Conservation (phyloP, 2,113 vertebrate genomes). For the Amazona guildingii region DNA sequence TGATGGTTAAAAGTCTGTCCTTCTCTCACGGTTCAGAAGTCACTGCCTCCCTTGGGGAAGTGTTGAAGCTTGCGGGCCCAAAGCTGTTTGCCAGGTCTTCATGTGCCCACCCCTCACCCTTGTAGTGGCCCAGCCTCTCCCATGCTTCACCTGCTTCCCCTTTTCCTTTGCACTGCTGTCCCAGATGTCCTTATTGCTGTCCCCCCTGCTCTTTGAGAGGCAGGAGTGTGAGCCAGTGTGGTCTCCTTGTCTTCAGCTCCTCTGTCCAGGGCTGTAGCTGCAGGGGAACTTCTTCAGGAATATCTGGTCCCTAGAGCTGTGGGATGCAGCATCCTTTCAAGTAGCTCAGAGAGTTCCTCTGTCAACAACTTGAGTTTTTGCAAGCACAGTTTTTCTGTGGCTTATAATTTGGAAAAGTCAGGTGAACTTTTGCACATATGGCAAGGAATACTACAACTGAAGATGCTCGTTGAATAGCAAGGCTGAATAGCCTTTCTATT, state of each 20-base stretch:
- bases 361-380: background rate
- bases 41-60: background rate
- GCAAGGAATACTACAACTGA: background rate
- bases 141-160: accelerated
- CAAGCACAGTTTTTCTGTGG: background rate
- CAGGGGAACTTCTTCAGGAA: background rate
- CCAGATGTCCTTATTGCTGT: background rate
- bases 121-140: background rate
- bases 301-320: background rate
- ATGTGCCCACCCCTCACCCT: accelerated
- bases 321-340: background rate
- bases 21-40: background rate
- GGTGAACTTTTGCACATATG: background rate
- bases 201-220: background rate
- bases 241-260: background rate
- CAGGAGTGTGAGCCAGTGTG: accelerated
- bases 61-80: accelerated
- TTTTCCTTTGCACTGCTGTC: accelerated
- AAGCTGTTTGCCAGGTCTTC: background rate
- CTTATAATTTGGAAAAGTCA: background rate
- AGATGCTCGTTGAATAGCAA: background rate
- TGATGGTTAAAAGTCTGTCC: background rate
- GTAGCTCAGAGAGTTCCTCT: background rate
- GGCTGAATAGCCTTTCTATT: background rate
- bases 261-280: background rate